Conservation (phyloP, 2,113 vertebrate genomes). For the Caranx ignobilis region DNA sequence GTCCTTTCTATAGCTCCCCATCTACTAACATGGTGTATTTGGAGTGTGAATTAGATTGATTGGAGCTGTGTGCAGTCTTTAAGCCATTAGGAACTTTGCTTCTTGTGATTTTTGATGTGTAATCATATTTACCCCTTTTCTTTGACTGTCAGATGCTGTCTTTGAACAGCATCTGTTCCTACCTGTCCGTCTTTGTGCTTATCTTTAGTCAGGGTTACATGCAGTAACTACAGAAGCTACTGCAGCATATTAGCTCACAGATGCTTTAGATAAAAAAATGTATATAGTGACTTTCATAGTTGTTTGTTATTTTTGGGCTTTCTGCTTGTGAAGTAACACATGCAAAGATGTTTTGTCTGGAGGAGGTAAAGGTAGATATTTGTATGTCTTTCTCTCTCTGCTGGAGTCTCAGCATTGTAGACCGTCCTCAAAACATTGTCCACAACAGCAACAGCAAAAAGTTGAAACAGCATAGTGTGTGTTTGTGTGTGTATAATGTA, state of each 20-base stretch:
- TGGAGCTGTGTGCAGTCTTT: neutral
- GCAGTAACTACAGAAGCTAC: neutral
- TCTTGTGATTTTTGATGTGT: constrained; percentile 7
- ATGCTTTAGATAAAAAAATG: neutral
- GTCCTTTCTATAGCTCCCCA: constrained; percentile 40
- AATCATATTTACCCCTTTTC: neutral
- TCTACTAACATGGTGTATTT: constrained; percentile 39
- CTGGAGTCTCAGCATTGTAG: constrained; percentile 24
- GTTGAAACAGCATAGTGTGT: constrained; percentile 14
- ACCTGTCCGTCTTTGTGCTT: neutral
- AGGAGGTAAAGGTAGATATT: neutral
- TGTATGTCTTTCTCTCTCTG: constrained; percentile 16
- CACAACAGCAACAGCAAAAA: neutral
- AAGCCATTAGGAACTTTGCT: neutral
- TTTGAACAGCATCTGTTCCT: neutral
- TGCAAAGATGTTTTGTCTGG: neutral
- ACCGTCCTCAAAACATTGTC: neutral
- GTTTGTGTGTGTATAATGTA: neutral
- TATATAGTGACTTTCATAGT: neutral
- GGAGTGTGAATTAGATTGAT: constrained; percentile 36
- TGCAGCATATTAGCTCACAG: neutral
- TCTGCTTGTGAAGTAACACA: neutral
- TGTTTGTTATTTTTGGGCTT: neutral
- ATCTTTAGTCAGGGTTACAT: neutral
- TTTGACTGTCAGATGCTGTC: neutral